Evolutionary conservation across 1,140 invertebrate species (phyloP).

Genomic region (Atta cephalotes): DNA sequence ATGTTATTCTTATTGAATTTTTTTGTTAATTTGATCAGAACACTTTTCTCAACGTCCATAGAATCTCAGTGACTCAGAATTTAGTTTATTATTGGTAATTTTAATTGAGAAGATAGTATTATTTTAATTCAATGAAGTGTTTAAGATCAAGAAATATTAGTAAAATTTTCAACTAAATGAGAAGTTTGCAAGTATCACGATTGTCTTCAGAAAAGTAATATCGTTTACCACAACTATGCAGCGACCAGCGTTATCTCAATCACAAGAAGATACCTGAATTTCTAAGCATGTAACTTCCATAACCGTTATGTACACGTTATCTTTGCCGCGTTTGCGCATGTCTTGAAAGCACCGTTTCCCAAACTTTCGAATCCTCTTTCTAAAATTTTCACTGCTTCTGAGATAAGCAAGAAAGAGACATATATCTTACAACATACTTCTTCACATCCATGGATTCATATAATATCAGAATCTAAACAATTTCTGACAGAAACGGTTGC

Average conservation of each 20-base stretch:
- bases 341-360: conserved; percentile 10
- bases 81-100: neutral
- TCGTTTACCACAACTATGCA: conserved; percentile 30
- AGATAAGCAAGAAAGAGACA: neutral
- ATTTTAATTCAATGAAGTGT: conserved; percentile 14
- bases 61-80: too few relatives aligned
- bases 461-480: neutral
- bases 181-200: conserved; percentile 5
- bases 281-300: conserved; percentile 15
- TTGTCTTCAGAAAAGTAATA: conserved; percentile 1
- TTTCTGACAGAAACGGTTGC: neutral
- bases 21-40: too few relatives aligned
- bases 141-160: neutral
- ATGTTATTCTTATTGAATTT: too few relatives aligned
- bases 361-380: conserved; percentile 47
- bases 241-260: conserved; percentile 29
- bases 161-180: neutral
- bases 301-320: conserved; percentile 46
- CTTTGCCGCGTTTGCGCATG: conserved; percentile 20
- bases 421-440: neutral
- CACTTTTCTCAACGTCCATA: too few relatives aligned
- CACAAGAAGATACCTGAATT: conserved; percentile 23
- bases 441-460: neutral
- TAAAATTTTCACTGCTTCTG: conserved; percentile 1
- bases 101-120: neutral